A percentile compares a stretch with the other conserved stretches of the same genome.
Evolutionary conservation across 2,113 vertebrate genomes (phyloP).

Genomic region (Saimiri boliviensis): DNA sequence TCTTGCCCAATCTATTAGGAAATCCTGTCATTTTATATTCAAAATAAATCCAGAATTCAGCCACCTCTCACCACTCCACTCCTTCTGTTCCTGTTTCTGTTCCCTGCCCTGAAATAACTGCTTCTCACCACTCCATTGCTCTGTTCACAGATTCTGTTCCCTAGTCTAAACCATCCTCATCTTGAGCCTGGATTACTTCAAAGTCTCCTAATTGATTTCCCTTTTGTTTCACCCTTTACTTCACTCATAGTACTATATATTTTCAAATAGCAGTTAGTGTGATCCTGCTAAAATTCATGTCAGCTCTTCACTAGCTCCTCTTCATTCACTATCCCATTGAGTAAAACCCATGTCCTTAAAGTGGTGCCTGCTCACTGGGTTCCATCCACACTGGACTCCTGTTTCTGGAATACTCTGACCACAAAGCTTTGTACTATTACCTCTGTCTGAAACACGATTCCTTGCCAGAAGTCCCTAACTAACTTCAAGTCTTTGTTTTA

Average conservation of each 20-base stretch:
- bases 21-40: background rate
- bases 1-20: background rate
- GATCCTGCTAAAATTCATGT: background rate
- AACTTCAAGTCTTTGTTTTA: background rate
- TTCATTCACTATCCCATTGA: background rate
- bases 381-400: background rate
- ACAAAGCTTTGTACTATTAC: background rate
- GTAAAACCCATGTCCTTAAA: background rate
- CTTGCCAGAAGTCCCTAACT: background rate
- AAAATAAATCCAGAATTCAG: background rate
- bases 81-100: background rate
- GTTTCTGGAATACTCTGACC: background rate
- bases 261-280: background rate
- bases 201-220: background rate
- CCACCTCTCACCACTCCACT: background rate
- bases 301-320: background rate
- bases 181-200: background rate
- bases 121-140: background rate
- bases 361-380: too few species aligned
- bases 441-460: background rate
- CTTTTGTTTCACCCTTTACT: background rate
- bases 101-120: background rate
- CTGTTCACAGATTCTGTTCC: too few species aligned
- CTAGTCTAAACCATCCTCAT: background rate
- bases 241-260: background rate